Evolutionary conservation across 2,797 vertebrate genomes (phyloP).

Genomic region (Scomberomorus guttatus): DNA sequence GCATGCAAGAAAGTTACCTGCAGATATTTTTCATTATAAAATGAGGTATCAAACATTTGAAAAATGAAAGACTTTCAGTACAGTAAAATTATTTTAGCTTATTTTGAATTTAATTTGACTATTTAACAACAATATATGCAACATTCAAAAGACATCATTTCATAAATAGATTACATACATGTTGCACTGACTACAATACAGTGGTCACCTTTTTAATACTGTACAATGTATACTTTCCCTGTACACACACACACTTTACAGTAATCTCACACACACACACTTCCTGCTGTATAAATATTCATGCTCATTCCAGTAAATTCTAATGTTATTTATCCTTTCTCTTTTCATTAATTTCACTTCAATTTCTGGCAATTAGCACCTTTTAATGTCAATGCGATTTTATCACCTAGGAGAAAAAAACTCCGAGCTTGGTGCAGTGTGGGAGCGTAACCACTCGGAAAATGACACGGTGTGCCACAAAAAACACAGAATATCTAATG

Average conservation of each 20-base stretch:
- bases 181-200: no score
- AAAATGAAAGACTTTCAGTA: background rate
- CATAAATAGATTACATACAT: background rate
- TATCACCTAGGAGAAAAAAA: slow-evolving; percentile 61
- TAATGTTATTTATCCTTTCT: slow-evolving; percentile 64
- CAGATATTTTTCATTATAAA: background rate
- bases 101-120: background rate
- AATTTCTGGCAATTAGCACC: slow-evolving; percentile 75
- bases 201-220: no score
- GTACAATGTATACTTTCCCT: background rate
- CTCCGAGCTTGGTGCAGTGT: slow-evolving; percentile 48
- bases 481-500: slow-evolving; percentile 81
- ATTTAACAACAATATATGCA: background rate
- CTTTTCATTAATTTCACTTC: slow-evolving; percentile 68
- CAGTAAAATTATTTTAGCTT: background rate
- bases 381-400: slow-evolving; percentile 71
- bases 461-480: slow-evolving; percentile 75
- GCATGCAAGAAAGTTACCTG: background rate
- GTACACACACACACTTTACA: background rate
- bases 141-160: background rate
- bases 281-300: slow-evolving; percentile 58
- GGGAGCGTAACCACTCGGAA: slow-evolving; percentile 69
- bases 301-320: slow-evolving; percentile 55
- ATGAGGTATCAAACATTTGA: background rate
- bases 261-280: background rate